Conservation (phyloP, 1,140 invertebrate species). For the Bombus haemorrhoidalis region DNA sequence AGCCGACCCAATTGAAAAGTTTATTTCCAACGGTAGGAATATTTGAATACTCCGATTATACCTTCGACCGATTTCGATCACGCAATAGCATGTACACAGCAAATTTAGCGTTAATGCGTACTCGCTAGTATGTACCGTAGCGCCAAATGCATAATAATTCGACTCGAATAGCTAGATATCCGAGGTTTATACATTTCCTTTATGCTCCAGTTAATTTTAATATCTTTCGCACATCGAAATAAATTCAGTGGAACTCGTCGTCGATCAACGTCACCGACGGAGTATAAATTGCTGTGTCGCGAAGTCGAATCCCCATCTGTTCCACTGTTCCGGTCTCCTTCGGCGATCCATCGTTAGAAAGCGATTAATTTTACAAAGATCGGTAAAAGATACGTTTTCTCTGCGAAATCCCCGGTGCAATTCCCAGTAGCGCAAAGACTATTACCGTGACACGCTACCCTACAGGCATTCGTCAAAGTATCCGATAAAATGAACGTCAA, state of each 20-base stretch:
- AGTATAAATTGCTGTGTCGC: not conserved
- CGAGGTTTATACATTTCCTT: not conserved
- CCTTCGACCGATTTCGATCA: constrained; percentile 19
- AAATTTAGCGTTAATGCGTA: constrained; percentile 41
- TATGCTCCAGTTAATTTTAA: not conserved
- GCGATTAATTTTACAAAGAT: constrained; percentile 22
- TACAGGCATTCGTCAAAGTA: not conserved
- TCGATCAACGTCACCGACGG: not conserved
- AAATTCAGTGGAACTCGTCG: not conserved
- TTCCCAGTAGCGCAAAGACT: constrained; percentile 11
- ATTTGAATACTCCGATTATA: constrained; percentile 21
- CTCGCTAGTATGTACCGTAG: not conserved
- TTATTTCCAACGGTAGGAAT: constrained; percentile 4
- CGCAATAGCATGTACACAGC: not conserved
- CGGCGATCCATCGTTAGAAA: constrained; percentile 13
- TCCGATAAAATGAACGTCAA: not conserved
- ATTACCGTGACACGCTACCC: constrained; percentile 2
- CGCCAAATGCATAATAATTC: constrained; percentile 5
- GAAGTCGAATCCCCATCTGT: not conserved
- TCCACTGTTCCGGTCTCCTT: not conserved
- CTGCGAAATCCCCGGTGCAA: not conserved
- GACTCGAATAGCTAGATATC: not conserved
- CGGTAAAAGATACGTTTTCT: not conserved
- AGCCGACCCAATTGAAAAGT: constrained; percentile 7
- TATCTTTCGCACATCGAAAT: not conserved